Evolutionary conservation across 2,888 invertebrate species (phyloP).

Genomic region (Nomada lathburiana): DNA sequence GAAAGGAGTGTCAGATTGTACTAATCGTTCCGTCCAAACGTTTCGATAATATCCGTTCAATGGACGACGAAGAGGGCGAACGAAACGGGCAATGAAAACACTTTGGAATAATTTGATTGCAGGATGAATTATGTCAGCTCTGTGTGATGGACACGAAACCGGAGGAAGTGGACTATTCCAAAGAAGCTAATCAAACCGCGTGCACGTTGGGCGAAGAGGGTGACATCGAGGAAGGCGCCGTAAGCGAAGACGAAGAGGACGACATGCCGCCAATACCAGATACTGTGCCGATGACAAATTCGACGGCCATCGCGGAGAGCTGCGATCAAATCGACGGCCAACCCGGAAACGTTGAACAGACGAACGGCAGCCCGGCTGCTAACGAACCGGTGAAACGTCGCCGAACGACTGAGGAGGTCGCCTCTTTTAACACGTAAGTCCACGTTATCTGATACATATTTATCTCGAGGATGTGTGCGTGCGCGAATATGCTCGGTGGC

Average conservation of each 20-base stretch:
- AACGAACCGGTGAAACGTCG: slow-evolving; percentile 72
- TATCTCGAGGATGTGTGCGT: slow-evolving; percentile 29
- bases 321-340: slow-evolving; percentile 78
- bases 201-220: slow-evolving; percentile 74
- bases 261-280: slow-evolving; percentile 82
- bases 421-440: slow-evolving; percentile 79
- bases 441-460: slow-evolving; percentile 28
- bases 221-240: slow-evolving; percentile 77
- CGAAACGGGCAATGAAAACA: not conserved
- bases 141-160: slow-evolving; percentile 80
- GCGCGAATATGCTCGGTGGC: not conserved
- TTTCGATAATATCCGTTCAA: too few relatives aligned
- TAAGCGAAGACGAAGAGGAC: slow-evolving; percentile 75
- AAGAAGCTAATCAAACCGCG: slow-evolving; percentile 57
- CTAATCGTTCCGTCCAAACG: too few relatives aligned
- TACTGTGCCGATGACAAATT: slow-evolving; percentile 74
- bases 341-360: slow-evolving; percentile 52
- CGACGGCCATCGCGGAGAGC: slow-evolving; percentile 73
- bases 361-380: slow-evolving; percentile 47
- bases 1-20: too few relatives aligned
- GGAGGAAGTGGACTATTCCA: slow-evolving; percentile 62
- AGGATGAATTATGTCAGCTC: slow-evolving; percentile 83
- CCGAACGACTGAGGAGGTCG: slow-evolving; percentile 73
- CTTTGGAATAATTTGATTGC: slow-evolving; percentile 11
- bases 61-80: not conserved